A percentile compares a stretch with the other conserved stretches of the same genome.
Evolutionary conservation across 2,888 invertebrate species (phyloP).

Genomic region (Heliconius charithonia): DNA sequence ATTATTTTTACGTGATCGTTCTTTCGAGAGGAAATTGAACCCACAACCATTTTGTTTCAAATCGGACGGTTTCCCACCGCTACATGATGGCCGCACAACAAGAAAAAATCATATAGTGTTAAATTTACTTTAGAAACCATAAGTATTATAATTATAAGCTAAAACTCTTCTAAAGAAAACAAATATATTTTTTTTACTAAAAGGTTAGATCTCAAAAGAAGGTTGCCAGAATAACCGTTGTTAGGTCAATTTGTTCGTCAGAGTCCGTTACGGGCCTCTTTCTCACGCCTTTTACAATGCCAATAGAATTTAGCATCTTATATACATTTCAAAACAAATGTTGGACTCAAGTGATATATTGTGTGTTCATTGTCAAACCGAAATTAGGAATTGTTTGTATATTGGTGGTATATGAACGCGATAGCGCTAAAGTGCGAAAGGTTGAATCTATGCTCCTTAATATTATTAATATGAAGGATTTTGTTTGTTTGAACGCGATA

Average conservation of each 20-base stretch:
- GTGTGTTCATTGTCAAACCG: constrained; percentile 27
- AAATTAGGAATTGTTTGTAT: constrained; percentile 31
- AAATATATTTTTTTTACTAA: neutral
- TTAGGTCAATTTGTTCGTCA: constrained; percentile 53
- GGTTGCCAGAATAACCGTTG: constrained; percentile 49
- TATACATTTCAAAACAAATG: constrained; percentile 31
- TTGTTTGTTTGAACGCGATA: neutral
- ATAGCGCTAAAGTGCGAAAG: constrained; percentile 26
- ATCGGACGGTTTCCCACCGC: too few species aligned
- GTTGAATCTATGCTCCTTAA: constrained; percentile 8
- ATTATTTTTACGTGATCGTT: neutral
- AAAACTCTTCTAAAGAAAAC: neutral
- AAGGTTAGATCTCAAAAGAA: constrained; percentile 30
- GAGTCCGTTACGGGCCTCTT: constrained; percentile 52
- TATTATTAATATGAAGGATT: neutral
- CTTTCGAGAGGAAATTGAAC: neutral
- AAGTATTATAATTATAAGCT: neutral
- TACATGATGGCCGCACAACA: too few species aligned
- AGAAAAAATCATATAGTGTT: neutral
- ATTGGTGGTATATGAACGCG: constrained; percentile 28
- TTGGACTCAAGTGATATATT: constrained; percentile 35
- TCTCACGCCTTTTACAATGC: constrained; percentile 54
- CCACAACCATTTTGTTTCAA: neutral
- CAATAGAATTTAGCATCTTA: constrained; percentile 33
- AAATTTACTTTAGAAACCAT: neutral